These are phyloP conservation scores for Nyctibius bracteatus DNA, from an alignment of 2,113 vertebrate species.

Conservation along the genomic window DNA sequence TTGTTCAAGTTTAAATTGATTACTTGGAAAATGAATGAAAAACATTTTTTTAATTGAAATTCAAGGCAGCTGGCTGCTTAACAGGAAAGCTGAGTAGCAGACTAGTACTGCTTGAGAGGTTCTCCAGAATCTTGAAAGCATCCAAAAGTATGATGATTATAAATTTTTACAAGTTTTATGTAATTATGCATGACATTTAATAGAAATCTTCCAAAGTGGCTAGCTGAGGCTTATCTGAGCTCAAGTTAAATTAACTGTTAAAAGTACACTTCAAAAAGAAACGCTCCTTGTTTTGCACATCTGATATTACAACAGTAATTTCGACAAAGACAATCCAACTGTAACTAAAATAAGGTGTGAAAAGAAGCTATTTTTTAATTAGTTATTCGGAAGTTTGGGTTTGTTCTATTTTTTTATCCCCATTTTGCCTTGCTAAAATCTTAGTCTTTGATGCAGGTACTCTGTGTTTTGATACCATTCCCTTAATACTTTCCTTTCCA, in stretches of 20 bases:
- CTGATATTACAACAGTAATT: slow-evolving; percentile 17
- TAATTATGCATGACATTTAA: slow-evolving; percentile 77
- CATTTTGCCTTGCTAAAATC: not conserved
- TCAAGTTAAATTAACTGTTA: slow-evolving; percentile 57
- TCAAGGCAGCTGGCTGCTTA: slow-evolving; percentile 42
- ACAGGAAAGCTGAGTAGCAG: slow-evolving; percentile 43
- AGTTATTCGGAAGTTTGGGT: not conserved
- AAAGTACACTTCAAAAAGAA: slow-evolving; percentile 33
- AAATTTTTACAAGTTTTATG: slow-evolving; percentile 64
- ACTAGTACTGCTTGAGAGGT: slow-evolving; percentile 67
- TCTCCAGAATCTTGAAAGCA: slow-evolving; percentile 62
- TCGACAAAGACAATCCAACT: slow-evolving; percentile 4
- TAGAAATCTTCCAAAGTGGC: slow-evolving; percentile 55
- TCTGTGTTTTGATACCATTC: not conserved
- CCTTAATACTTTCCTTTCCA: not conserved
- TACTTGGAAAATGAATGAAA: slow-evolving; percentile 46
- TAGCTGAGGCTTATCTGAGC: slow-evolving; percentile 47
- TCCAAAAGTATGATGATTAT: slow-evolving; percentile 66
- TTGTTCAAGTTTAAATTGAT: slow-evolving; percentile 48
- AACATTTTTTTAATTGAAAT: slow-evolving; percentile 35
- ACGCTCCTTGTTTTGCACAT: not conserved
- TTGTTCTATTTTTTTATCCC: not conserved
- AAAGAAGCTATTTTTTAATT: not conserved
- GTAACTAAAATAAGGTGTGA: not conserved
- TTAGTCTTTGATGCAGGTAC: not conserved